These are phyloP conservation scores for Gastrophysa polygoni DNA, from an alignment of 2,888 invertebrate species.

Conservation along the genomic window DNA sequence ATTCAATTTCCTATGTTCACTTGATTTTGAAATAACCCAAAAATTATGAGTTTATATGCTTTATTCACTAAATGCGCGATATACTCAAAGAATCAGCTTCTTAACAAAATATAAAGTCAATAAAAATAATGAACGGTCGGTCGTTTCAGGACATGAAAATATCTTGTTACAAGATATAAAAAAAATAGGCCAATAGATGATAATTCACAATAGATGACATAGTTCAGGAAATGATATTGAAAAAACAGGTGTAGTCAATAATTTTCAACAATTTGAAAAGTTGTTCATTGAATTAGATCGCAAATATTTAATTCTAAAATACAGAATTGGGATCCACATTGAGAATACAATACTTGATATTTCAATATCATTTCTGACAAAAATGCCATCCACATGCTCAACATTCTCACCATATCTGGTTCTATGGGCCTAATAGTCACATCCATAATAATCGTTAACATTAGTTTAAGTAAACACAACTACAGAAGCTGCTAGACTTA, in stretches of 20 bases:
- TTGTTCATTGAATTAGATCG: too few species aligned
- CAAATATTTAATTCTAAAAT: too few species aligned
- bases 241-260: background rate
- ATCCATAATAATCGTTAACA: conserved; percentile 27
- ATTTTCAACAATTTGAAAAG: too few species aligned
- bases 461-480: conserved; percentile 31
- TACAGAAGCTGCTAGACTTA: conserved; percentile 26
- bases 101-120: conserved; percentile 32
- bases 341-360: too few species aligned
- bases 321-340: too few species aligned
- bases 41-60: conserved; percentile 12
- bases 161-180: conserved; percentile 47
- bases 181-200: conserved; percentile 9
- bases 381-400: background rate
- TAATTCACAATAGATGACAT: background rate
- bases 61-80: conserved; percentile 41
- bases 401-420: background rate
- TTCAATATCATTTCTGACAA: background rate
- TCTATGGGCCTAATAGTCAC: conserved; percentile 23
- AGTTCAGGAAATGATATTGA: background rate
- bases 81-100: conserved; percentile 15
- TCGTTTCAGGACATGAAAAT: conserved; percentile 40
- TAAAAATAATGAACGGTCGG: conserved; percentile 43
- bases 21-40: conserved; percentile 2
- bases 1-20: conserved; percentile 28